Evolutionary conservation across 2,797 vertebrate species (phyloP), one percentile per base, ranked within the genome.

Genomic region (Characodon lateralis): DNA sequence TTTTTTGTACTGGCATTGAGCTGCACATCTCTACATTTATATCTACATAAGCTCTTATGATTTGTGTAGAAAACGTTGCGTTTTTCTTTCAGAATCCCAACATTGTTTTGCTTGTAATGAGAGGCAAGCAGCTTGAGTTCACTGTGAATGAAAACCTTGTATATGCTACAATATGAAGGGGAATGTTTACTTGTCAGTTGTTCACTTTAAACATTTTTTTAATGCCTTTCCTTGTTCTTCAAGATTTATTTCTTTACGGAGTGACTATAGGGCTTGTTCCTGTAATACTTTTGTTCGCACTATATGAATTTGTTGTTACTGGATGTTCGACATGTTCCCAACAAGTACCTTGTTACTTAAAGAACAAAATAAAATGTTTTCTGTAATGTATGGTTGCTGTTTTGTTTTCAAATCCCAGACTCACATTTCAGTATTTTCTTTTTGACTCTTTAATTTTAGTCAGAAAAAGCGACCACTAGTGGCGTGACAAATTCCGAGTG

Each of bases 401-500:
- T 43, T 39, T 18, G 16, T 35, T 28, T 28, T 58, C 43, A 53
- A 61, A 77, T 9, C 20, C 20, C 35, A 41, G 20, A 53, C 9
- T 55, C 8, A 2, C 41, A 20, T 39, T 58, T 65, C 13, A 8
- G 24, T 2, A 12, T 76, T 76, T 61, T 61, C 0, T 51, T 13
- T 13, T 31, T n/a, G 13, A 22, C 2, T 39, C 18, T 26, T 16
- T 22, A 22, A 35, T 74, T 50, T 72, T 93, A 94, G 82, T 95
- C 95, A 48, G 89, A 87, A 66, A 95, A 79, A 61, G 93, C 87
- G 22, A 89, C 76, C 0, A 95, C 87, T 46, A 97, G 86, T 1
- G 95, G 95, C 13, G 95, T 94, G 10, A 96, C 92, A 78, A 93
- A 94, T 31, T 95, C 96, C 0, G 96, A 96, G 91, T 96, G 96